Conservation (phyloP, 2,113 vertebrate genomes). For the Amia ocellicauda region DNA sequence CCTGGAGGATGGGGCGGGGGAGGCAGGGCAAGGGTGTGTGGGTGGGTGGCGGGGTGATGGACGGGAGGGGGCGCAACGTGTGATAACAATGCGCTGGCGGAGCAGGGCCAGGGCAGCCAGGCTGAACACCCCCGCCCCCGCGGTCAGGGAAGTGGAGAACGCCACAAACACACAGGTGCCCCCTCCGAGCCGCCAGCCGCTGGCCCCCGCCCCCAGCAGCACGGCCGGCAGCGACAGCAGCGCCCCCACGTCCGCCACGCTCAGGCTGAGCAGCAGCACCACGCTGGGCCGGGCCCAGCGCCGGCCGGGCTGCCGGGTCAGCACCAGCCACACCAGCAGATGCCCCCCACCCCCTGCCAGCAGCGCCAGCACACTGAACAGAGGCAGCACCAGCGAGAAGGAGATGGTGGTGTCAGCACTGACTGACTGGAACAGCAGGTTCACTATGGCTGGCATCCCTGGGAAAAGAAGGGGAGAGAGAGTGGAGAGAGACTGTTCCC, state of each 20-base stretch:
- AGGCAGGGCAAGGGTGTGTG: too few species aligned
- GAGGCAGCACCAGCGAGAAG: constrained; percentile 49
- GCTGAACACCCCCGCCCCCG: constrained; percentile 59
- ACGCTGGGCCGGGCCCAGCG: constrained; percentile 53
- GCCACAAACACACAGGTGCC: constrained; percentile 54
- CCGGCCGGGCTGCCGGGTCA: constrained; percentile 49
- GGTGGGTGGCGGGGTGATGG: constrained; percentile 37
- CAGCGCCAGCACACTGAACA: constrained; percentile 58
- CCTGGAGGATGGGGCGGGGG: too few species aligned
- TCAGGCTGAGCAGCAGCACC: constrained; percentile 59
- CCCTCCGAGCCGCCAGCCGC: constrained; percentile 54
- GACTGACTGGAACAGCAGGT: constrained; percentile 59
- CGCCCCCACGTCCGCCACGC: constrained; percentile 53
- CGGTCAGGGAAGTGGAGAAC: constrained; percentile 57
- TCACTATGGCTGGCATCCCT: constrained; percentile 59
- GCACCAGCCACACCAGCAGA: constrained; percentile 58
- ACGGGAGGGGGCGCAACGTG: constrained; percentile 30
- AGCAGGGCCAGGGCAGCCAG: constrained; percentile 52
- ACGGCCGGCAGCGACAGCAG: constrained; percentile 60
- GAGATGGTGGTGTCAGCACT: constrained; percentile 64
- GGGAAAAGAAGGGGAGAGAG: not conserved
- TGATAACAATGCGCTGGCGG: constrained; percentile 49
- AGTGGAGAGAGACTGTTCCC: too few species aligned
- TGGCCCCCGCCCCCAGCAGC: constrained; percentile 50
- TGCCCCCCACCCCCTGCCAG: constrained; percentile 53